Percentiles rank a stretch among this genome's conserved stretches.
Evolutionary conservation across 2,113 vertebrate genomes (phyloP).

Genomic region (Grallaria varia): DNA sequence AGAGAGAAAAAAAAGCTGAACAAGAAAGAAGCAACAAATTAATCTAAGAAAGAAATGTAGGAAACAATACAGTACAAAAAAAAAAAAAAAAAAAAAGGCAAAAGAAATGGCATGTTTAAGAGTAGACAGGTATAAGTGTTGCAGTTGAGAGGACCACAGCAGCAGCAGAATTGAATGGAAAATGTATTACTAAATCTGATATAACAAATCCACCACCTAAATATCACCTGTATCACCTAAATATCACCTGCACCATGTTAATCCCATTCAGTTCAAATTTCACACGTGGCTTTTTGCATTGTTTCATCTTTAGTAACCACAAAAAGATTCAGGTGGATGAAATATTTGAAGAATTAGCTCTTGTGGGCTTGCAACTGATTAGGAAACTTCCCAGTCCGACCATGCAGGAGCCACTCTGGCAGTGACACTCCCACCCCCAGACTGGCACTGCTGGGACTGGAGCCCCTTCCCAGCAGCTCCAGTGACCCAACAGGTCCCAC

Average conservation of each 20-base stretch:
- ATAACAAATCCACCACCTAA: not conserved
- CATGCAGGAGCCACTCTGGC: not conserved
- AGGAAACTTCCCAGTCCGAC: not conserved
- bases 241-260: not conserved
- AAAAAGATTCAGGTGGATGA: not conserved
- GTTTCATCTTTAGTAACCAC: not conserved
- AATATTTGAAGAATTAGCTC: not conserved
- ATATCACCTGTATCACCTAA: not conserved
- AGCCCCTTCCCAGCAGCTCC: not conserved
- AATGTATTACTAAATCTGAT: not conserved
- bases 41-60: not conserved
- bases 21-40: not conserved
- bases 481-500: not conserved
- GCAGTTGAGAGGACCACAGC: not conserved
- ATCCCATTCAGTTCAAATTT: not conserved
- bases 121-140: not conserved
- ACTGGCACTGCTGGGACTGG: not conserved
- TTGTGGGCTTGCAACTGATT: not conserved
- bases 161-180: not conserved
- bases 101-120: not conserved
- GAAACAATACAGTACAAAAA: not conserved
- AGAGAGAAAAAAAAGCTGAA: not conserved
- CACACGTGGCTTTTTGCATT: not conserved
- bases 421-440: not conserved
- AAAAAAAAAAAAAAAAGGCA: not conserved